Evolutionary conservation across 2,797 vertebrate genomes (phyloP), one percentile per base, ranked within the genome.

Genomic region (Brachymystax lenok): DNA sequence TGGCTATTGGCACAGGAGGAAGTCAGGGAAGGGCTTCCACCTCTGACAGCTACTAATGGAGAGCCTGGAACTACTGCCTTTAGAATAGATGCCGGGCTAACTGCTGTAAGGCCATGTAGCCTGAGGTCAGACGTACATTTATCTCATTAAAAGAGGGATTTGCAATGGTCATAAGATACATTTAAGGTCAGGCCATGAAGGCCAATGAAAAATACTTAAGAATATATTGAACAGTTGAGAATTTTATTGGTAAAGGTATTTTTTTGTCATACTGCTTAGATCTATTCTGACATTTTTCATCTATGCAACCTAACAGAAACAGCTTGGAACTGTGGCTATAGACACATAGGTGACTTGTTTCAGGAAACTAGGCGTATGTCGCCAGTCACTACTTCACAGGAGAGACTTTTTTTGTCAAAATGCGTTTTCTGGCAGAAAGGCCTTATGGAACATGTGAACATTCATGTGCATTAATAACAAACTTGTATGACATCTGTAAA

Each of bases 11-110:
- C n/a, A 40, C 33, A 24, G 35, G 19, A n/a, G 13, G 21, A 1
- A 69, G 33, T 69, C 17, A 3, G 6, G 35, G 8, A 46, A 59
- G 56, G 56, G n/a, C 56, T 59, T 19, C 56, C 56, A n/a, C 56
- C 56, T 50, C 68, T 69, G 68, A 69, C 68, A 69, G 68, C 33
- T 69, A 69, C 35, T 69, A 69, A 69, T 69, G 35, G 68, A 50
- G 33, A 35, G 46, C 12, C 33, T 69, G 68, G 35, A 13, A 46
- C 40, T 69, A 10, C 8, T 69, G 35, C 68, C 8, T 46, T 35
- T 50, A 59, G 56, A 56, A 56, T 56, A 56, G 35, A 35, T n/a
- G 67, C 19, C 35, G n/a, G 19, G 67, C 67, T 69, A 40, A 69
- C 67, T 2, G 16, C 33, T 40, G 14, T 40, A 46, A 40, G 67